Percentiles rank a stretch among this genome's conserved stretches.
phyloP scores from a whole-genome alignment of 2,888 invertebrate species.

The Synergus umbraculus region DNA sequence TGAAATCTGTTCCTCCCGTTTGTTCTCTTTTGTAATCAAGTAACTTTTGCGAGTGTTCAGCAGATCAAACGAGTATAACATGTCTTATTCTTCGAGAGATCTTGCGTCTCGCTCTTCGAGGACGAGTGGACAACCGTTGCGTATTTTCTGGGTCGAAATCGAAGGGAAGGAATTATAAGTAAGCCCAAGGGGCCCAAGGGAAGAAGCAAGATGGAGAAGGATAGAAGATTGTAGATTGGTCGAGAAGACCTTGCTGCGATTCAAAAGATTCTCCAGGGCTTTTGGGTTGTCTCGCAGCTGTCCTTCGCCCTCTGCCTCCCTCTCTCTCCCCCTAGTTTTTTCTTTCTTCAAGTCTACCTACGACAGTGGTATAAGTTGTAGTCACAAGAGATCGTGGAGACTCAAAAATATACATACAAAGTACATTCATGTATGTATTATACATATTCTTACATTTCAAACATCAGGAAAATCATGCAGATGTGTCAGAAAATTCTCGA shows the following conservation, averaged over 20 bases:
- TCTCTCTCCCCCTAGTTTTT: constrained; percentile 43
- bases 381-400: neutral
- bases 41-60: constrained; percentile 19
- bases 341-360: constrained; percentile 44
- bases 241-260: constrained; percentile 60
- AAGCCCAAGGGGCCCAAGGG: constrained; percentile 55
- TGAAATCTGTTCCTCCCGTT: constrained; percentile 22
- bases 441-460: neutral
- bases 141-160: constrained; percentile 48
- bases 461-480: constrained; percentile 1
- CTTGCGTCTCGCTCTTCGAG: neutral
- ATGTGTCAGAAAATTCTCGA: neutral
- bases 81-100: constrained; percentile 19
- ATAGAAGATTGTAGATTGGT: constrained; percentile 26
- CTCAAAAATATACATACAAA: neutral
- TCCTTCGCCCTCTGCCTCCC: constrained; percentile 58
- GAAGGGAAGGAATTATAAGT: constrained; percentile 54
- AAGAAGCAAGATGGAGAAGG: constrained; percentile 47
- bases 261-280: constrained; percentile 69
- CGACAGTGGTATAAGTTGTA: constrained; percentile 1
- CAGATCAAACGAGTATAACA: constrained; percentile 27
- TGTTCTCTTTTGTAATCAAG: constrained; percentile 31
- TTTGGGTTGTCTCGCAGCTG: constrained; percentile 70
- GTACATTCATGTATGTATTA: neutral
- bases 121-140: constrained; percentile 58